A percentile compares a stretch with the other conserved stretches of the same genome.
Evolutionary conservation across 2,797 vertebrate genomes (phyloP).

Genomic region (Falco naumanni): DNA sequence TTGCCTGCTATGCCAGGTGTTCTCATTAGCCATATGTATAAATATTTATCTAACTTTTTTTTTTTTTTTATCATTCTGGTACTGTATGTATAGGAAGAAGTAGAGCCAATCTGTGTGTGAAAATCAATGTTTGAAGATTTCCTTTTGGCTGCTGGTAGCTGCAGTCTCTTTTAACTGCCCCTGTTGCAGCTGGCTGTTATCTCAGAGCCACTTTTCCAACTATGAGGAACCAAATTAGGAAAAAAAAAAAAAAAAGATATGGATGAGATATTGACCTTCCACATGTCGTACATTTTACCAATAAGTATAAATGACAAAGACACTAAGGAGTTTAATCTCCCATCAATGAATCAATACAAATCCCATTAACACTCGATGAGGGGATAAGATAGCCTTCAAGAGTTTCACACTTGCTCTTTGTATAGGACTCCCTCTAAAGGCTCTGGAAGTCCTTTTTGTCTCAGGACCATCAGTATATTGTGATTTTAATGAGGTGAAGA

Average conservation of each 20-base stretch:
- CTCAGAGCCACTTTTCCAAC: conserved; percentile 23
- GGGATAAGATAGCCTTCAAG: conserved; percentile 37
- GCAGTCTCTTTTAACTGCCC: conserved; percentile 25
- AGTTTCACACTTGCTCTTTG: neutral
- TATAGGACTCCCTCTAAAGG: conserved; percentile 39
- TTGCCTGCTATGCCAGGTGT: conserved; percentile 77
- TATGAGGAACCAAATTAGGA: neutral
- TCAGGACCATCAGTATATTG: neutral
- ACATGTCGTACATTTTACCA: conserved; percentile 45
- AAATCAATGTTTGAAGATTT: conserved; percentile 42
- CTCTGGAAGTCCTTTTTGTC: neutral
- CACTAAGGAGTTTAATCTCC: conserved; percentile 56
- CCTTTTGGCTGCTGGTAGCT: conserved; percentile 19
- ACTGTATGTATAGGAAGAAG: conserved; percentile 64
- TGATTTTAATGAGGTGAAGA: neutral
- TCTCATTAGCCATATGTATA: conserved; percentile 72
- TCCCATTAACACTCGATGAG: conserved; percentile 50
- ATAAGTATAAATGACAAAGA: conserved; percentile 60
- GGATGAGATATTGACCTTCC: conserved; percentile 48
- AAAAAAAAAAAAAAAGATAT: neutral
- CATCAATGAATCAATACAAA: conserved; percentile 66
- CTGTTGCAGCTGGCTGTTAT: neutral
- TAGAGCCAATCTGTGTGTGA: conserved; percentile 48
- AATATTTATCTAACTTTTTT: conserved; percentile 75
- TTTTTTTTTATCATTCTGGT: conserved; percentile 60